These are phyloP conservation scores for Druon quercuslanigerum DNA, from an alignment of 1,140 invertebrate species.

Conservation along the genomic window DNA sequence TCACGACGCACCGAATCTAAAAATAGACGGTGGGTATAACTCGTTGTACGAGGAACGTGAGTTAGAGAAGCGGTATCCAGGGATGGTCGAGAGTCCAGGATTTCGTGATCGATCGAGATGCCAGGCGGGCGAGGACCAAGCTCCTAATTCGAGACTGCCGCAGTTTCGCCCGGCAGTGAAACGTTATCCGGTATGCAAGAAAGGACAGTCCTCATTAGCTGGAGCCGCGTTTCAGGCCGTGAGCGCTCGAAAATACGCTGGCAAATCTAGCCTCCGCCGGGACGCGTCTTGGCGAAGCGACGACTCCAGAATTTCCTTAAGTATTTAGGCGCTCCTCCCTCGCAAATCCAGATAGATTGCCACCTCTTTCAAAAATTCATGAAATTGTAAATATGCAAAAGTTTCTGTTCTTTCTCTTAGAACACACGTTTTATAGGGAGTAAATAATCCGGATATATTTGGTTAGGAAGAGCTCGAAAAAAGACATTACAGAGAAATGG, in stretches of 20 bases:
- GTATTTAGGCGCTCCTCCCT: conserved; percentile 43
- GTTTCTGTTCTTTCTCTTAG: too few species aligned
- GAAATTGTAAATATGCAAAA: too few species aligned
- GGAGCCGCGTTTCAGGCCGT: conserved; percentile 52
- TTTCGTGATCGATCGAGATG: conserved; percentile 47
- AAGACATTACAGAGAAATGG: too few species aligned
- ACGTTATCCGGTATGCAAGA: conserved; percentile 68
- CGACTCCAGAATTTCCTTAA: conserved; percentile 55
- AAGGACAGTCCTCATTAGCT: conserved; percentile 69
- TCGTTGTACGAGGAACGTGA: too few species aligned
- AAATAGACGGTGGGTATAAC: too few species aligned
- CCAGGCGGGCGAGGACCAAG: conserved; percentile 51
- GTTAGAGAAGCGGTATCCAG: too few species aligned
- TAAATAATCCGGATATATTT: too few species aligned
- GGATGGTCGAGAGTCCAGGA: conserved; percentile 38
- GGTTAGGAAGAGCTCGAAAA: too few species aligned
- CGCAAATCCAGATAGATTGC: too few species aligned
- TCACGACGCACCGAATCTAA: too few species aligned
- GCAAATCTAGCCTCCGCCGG: conserved; percentile 45
- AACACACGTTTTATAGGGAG: too few species aligned
- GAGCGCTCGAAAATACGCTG: conserved; percentile 45
- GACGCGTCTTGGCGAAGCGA: conserved; percentile 37
- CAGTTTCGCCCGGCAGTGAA: conserved; percentile 63
- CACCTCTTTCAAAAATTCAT: too few species aligned
- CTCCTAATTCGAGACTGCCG: conserved; percentile 31